phyloP scores from a whole-genome alignment of 2,888 invertebrate genomes.

The Smittia aterrima region DNA sequence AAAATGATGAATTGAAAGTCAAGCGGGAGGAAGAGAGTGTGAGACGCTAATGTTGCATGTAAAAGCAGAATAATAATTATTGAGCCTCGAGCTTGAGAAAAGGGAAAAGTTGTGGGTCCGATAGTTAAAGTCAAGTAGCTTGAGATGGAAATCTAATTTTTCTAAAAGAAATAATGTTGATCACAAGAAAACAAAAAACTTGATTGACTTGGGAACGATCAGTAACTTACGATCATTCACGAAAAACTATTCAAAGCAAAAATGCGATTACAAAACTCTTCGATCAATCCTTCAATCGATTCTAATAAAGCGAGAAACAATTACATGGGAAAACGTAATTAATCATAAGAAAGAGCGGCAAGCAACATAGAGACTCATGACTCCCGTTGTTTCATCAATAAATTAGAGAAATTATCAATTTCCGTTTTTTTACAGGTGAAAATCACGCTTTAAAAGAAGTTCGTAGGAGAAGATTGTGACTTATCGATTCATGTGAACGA shows the following conservation, averaged over 20 bases:
- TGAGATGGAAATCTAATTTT: conserved; percentile 25
- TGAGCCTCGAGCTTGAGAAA: not conserved
- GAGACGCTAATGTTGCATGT: conserved; percentile 5
- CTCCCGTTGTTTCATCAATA: conserved; percentile 9
- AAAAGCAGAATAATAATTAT: conserved; percentile 5
- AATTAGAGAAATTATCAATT: conserved; percentile 35
- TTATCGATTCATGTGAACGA: conserved; percentile 72
- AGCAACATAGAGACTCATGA: not conserved
- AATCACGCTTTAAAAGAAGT: conserved; percentile 48
- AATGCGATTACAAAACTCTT: too few relatives aligned
- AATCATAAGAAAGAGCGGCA: conserved; percentile 23
- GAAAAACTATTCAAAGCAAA: too few relatives aligned
- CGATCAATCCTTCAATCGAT: not conserved
- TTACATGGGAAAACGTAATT: conserved; percentile 35
- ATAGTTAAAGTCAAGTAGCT: conserved; percentile 28
- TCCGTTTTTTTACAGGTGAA: conserved; percentile 38
- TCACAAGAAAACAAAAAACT: not conserved
- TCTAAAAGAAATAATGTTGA: conserved; percentile 17
- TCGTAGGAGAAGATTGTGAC: conserved; percentile 52
- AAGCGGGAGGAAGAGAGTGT: not conserved
- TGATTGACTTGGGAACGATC: conserved; percentile 25
- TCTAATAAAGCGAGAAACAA: conserved; percentile 28
- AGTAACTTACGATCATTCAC: not conserved
- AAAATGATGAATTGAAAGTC: conserved; percentile 35
- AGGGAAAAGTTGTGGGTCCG: not conserved